Percentiles rank a stretch among this genome's conserved stretches.
Evolutionary conservation across 2,797 vertebrate species (phyloP).

Genomic region (Furcifer pardalis): DNA sequence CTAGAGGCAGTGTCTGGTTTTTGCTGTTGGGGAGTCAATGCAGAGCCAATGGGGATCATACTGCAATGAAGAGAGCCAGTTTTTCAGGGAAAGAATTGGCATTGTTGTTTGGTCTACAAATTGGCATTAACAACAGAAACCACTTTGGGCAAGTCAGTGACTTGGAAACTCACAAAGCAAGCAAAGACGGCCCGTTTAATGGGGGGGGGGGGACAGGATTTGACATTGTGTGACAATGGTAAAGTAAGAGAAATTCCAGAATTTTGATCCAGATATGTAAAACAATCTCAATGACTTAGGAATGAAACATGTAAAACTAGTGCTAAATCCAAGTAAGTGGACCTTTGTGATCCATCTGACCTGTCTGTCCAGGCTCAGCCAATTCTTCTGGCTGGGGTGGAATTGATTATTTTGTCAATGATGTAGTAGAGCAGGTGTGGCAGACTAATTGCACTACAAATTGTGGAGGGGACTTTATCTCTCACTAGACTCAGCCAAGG

Average conservation of each 20-base stretch:
- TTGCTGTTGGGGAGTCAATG: background rate
- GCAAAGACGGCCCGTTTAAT: conserved; percentile 35
- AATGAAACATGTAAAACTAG: background rate
- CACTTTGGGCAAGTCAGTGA: background rate
- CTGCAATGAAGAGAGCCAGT: too few relatives aligned
- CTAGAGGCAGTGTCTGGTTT: background rate
- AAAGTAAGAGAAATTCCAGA: background rate
- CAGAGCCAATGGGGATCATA: background rate
- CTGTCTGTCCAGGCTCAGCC: background rate
- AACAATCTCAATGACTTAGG: background rate
- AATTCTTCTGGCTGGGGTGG: background rate
- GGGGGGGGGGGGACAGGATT: conserved; percentile 13
- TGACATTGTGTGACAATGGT: background rate
- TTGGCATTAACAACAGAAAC: background rate
- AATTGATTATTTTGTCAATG: background rate
- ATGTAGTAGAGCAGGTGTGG: background rate
- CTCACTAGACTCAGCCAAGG: background rate
- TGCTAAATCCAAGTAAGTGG: background rate
- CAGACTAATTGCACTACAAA: background rate
- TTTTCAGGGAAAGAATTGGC: background rate
- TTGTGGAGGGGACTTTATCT: background rate
- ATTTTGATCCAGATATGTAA: conserved; percentile 2
- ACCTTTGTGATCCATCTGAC: background rate
- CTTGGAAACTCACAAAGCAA: conserved; percentile 12
- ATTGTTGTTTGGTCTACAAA: background rate